Evolutionary conservation across 2,888 invertebrate genomes (phyloP).

Genomic region (Andrena haemorrhoa): DNA sequence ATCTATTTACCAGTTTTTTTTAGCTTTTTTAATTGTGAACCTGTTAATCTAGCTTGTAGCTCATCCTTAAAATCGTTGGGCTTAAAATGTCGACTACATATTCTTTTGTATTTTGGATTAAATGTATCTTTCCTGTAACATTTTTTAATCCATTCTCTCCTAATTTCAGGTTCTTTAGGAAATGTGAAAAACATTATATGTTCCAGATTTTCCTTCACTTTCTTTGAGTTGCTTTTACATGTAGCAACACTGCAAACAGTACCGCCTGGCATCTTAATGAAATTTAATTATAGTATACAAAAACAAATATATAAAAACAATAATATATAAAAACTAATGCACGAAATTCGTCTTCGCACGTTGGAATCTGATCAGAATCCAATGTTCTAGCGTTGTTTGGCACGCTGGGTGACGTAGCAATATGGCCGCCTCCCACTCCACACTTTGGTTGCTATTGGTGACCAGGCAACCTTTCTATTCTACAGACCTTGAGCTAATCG

Average conservation of each 20-base stretch:
- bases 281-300: background rate
- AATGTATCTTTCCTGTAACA: constrained; percentile 3
- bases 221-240: too few species aligned
- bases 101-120: constrained; percentile 1
- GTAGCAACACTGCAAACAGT: background rate
- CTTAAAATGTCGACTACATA: constrained; percentile 4
- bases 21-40: background rate
- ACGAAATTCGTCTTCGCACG: too few species aligned
- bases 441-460: too few species aligned
- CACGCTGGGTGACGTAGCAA: too few species aligned
- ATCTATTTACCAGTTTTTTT: background rate
- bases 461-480: too few species aligned
- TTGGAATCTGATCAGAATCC: too few species aligned
- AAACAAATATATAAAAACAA: background rate
- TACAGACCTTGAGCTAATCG: too few species aligned
- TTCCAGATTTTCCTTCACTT: too few species aligned
- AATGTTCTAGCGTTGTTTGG: too few species aligned
- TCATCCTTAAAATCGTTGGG: background rate
- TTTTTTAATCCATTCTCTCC: background rate
- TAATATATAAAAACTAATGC: too few species aligned
- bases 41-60: background rate
- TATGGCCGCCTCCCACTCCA: too few species aligned
- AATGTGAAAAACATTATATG: too few species aligned
- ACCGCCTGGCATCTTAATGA: background rate
- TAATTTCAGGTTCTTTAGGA: background rate